A percentile compares a stretch with the other conserved stretches of the same genome.
Conservation (phyloP, 2,888 invertebrate genomes). For the Cosmia trapezina region DNA sequence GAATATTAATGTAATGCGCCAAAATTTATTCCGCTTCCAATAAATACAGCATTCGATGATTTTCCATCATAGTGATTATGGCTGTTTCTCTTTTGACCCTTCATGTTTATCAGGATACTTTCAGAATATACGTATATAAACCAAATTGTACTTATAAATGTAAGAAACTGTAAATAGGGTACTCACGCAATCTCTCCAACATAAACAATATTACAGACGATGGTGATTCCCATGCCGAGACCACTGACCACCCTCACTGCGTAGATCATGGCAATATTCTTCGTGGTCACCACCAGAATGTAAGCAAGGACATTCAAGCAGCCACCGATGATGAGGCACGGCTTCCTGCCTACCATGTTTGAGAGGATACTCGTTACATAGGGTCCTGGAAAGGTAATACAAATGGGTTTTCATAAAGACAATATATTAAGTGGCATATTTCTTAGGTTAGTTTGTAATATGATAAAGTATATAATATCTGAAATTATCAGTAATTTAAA, state of each 20-base stretch:
- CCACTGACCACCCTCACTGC: slow-evolving; percentile 64
- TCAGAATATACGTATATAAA: neutral
- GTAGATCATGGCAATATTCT: slow-evolving; percentile 60
- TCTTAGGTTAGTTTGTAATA: too few species aligned
- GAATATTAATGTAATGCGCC: neutral
- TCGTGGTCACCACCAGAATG: slow-evolving; percentile 63
- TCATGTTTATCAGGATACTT: neutral
- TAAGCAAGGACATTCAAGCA: slow-evolving; percentile 65
- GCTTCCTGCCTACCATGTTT: slow-evolving; percentile 69
- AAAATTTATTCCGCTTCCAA: neutral
- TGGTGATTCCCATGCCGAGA: slow-evolving; percentile 61
- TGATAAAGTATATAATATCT: too few species aligned
- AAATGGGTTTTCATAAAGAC: too few species aligned
- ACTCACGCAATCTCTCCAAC: slow-evolving; percentile 73
- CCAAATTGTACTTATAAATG: neutral
- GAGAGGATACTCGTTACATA: slow-evolving; percentile 68
- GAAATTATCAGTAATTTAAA: too few species aligned
- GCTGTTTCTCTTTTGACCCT: neutral
- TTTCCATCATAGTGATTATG: neutral
- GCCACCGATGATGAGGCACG: slow-evolving; percentile 69
- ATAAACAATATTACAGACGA: slow-evolving; percentile 68
- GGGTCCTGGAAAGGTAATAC: slow-evolving; percentile 70
- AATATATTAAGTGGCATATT: too few species aligned
- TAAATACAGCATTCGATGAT: neutral
- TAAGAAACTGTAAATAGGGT: neutral